Evolutionary conservation across 1,140 invertebrate species (phyloP).

Genomic region (Drosophila virilis): DNA sequence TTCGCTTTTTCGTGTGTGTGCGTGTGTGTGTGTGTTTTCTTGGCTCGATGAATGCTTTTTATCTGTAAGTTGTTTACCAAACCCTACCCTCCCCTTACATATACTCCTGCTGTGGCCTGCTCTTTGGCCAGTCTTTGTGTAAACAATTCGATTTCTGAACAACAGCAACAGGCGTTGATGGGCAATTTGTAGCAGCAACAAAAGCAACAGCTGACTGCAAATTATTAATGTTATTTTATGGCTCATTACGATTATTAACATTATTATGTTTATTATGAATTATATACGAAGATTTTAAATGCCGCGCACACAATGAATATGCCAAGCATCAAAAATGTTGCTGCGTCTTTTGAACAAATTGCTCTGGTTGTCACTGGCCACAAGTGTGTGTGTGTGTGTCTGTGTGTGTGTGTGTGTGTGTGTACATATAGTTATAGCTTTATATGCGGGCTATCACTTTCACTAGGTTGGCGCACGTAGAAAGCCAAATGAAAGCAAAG

Average conservation of each 20-base stretch:
- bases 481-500: slow-evolving; percentile 79
- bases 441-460: slow-evolving; percentile 69
- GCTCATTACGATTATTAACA: slow-evolving; percentile 64
- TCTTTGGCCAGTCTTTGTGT: slow-evolving; percentile 2
- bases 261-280: slow-evolving; percentile 39
- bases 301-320: slow-evolving; percentile 54
- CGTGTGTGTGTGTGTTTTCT: background rate
- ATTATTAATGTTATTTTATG: slow-evolving; percentile 66
- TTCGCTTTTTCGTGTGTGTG: slow-evolving; percentile 20
- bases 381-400: slow-evolving; percentile 35
- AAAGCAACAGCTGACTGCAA: slow-evolving; percentile 39
- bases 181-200: slow-evolving; percentile 67
- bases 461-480: slow-evolving; percentile 74
- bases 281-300: slow-evolving; percentile 55
- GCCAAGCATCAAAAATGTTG: slow-evolving; percentile 22
- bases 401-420: slow-evolving; percentile 17
- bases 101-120: background rate
- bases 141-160: slow-evolving; percentile 32
- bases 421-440: slow-evolving; percentile 14
- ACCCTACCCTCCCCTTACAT: background rate
- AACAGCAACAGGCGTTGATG: slow-evolving; percentile 64
- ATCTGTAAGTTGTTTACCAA: slow-evolving; percentile 6
- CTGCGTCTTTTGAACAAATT: slow-evolving; percentile 53
- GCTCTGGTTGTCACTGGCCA: slow-evolving; percentile 58
- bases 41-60: slow-evolving; percentile 13